Conservation (phyloP, 2,113 vertebrate species). For the Himantopus leucocephalus region DNA sequence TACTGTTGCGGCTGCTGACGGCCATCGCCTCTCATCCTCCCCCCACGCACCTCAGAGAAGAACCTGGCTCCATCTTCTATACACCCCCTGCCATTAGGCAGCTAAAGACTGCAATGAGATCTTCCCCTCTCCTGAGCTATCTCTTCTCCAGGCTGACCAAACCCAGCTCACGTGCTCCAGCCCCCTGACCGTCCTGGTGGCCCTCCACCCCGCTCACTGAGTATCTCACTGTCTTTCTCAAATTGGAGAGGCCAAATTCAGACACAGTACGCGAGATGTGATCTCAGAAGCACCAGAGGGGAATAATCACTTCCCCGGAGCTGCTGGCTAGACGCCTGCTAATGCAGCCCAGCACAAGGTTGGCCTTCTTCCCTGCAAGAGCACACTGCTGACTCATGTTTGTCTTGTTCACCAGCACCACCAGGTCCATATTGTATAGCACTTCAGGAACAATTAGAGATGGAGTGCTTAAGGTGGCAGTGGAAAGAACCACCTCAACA, state of each 20-base stretch:
- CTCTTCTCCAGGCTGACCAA: background rate
- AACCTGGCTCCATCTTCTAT: background rate
- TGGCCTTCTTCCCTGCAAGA: slow-evolving; percentile 33
- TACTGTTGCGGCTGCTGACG: background rate
- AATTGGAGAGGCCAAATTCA: background rate
- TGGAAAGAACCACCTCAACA: background rate
- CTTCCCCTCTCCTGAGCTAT: background rate
- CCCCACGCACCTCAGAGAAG: background rate
- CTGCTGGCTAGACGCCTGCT: background rate
- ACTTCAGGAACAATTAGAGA: background rate
- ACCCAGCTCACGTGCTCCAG: background rate
- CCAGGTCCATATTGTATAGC: background rate
- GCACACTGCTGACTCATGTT: slow-evolving; percentile 4
- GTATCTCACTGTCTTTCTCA: background rate
- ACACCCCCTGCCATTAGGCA: background rate
- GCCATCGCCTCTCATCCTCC: background rate
- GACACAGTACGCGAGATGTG: background rate
- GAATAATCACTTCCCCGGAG: background rate
- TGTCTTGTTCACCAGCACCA: background rate
- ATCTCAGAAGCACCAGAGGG: background rate
- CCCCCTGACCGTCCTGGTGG: background rate
- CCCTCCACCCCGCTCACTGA: background rate
- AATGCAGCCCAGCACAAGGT: background rate
- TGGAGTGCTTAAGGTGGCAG: background rate
- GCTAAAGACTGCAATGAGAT: background rate